Conservation (phyloP, 2,113 vertebrate species). For the Epinephelus moara region DNA sequence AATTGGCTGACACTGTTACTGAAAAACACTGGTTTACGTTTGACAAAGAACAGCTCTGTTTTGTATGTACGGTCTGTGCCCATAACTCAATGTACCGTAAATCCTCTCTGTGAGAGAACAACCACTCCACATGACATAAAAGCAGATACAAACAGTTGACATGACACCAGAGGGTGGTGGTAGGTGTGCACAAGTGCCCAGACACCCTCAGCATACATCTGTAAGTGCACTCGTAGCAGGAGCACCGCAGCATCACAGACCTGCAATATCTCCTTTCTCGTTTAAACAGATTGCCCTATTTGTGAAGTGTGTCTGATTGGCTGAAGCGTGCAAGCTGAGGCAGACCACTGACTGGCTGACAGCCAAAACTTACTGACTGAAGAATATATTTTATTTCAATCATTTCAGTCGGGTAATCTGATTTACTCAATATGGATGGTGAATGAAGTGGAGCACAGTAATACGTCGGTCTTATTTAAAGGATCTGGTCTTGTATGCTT, state of each 20-base stretch:
- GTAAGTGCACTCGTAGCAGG: background rate
- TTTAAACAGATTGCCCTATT: conserved; percentile 53
- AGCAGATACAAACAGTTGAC: conserved; percentile 4
- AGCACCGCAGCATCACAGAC: background rate
- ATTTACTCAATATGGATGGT: conserved; percentile 48
- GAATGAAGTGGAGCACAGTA: conserved; percentile 18
- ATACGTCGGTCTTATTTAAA: conserved; percentile 53
- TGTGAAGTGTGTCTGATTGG: conserved; percentile 60
- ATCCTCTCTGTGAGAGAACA: background rate
- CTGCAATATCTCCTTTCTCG: background rate
- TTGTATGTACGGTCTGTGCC: background rate
- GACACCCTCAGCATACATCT: background rate
- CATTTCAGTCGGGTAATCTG: conserved; percentile 54
- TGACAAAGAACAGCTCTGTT: conserved; percentile 1
- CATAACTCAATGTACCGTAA: background rate
- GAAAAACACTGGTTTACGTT: background rate
- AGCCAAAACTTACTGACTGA: conserved; percentile 29
- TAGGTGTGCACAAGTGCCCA: background rate
- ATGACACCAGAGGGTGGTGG: background rate
- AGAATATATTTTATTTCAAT: conserved; percentile 47
- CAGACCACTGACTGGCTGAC: conserved; percentile 18
- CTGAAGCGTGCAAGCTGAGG: conserved; percentile 19
- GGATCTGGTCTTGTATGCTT: conserved; percentile 30
- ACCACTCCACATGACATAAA: background rate
- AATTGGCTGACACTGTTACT: background rate